phyloP scores from a whole-genome alignment of 2,113 vertebrate genomes.

The Vireo altiloquus region DNA sequence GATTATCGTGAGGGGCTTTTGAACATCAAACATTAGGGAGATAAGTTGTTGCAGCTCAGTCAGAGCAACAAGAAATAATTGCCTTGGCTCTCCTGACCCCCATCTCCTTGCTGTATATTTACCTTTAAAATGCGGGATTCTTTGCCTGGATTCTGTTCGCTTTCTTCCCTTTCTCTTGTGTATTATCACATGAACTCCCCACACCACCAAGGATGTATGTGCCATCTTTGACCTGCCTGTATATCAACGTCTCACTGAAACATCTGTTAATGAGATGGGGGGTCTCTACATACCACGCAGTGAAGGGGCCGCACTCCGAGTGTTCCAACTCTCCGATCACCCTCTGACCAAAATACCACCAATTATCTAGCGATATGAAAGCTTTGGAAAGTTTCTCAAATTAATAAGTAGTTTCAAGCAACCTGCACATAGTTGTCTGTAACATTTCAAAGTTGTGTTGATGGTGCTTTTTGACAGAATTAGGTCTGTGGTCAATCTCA shows the following conservation, averaged over 20 bases:
- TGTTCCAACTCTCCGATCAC: neutral
- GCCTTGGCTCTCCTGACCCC: neutral
- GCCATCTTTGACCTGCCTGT: neutral
- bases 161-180: neutral
- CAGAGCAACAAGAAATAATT: neutral
- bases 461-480: neutral
- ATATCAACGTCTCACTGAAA: neutral
- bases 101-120: neutral
- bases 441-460: neutral
- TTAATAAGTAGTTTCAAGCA: neutral
- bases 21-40: neutral
- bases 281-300: accelerated
- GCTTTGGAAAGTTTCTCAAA: neutral
- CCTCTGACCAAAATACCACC: neutral
- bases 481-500: neutral
- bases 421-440: neutral
- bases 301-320: neutral
- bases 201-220: neutral
- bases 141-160: neutral
- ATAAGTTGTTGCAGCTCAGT: neutral
- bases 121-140: neutral
- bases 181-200: neutral
- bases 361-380: neutral
- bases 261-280: neutral
- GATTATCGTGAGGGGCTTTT: neutral